Evolutionary conservation across 1,140 invertebrate species (phyloP).

Genomic region (Mylabris phalerata): DNA sequence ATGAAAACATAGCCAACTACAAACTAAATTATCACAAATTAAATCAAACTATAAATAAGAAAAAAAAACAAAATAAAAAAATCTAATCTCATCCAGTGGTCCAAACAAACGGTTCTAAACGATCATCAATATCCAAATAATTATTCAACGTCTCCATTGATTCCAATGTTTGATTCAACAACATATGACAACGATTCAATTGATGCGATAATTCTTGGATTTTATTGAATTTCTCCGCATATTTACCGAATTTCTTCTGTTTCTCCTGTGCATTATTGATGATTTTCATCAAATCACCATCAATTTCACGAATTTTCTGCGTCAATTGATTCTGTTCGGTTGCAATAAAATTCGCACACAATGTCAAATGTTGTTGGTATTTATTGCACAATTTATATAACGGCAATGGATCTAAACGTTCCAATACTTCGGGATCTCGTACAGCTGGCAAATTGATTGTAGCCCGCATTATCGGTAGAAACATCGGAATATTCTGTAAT

Average conservation of each 20-base stretch:
- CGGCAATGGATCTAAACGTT: slow-evolving; percentile 61
- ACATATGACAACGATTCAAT: slow-evolving; percentile 71
- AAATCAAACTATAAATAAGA: no score
- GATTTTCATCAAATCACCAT: slow-evolving; percentile 63
- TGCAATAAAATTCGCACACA: slow-evolving; percentile 63
- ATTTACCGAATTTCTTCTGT: slow-evolving; percentile 75
- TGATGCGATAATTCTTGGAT: slow-evolving; percentile 71
- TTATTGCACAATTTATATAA: slow-evolving; percentile 57
- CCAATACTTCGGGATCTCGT: slow-evolving; percentile 79
- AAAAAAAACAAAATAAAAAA: background rate
- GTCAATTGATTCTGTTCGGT: slow-evolving; percentile 66
- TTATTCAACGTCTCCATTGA: slow-evolving; percentile 80
- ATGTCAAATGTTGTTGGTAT: slow-evolving; percentile 69
- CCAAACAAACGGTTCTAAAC: slow-evolving; percentile 87
- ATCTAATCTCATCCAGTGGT: slow-evolving; percentile 58
- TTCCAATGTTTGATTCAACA: slow-evolving; percentile 78
- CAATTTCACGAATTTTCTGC: slow-evolving; percentile 69
- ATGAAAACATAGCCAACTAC: no score
- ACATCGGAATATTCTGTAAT: slow-evolving; percentile 79
- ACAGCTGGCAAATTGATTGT: slow-evolving; percentile 79
- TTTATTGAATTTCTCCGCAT: slow-evolving; percentile 76
- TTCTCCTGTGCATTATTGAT: slow-evolving; percentile 65
- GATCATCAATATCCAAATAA: slow-evolving; percentile 71
- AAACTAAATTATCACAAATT: background rate
- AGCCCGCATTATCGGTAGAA: slow-evolving; percentile 86